A percentile compares a stretch with the other conserved stretches of the same genome.
phyloP scores from a whole-genome alignment of 2,888 invertebrate species.

The Meteorus cinctellus region DNA sequence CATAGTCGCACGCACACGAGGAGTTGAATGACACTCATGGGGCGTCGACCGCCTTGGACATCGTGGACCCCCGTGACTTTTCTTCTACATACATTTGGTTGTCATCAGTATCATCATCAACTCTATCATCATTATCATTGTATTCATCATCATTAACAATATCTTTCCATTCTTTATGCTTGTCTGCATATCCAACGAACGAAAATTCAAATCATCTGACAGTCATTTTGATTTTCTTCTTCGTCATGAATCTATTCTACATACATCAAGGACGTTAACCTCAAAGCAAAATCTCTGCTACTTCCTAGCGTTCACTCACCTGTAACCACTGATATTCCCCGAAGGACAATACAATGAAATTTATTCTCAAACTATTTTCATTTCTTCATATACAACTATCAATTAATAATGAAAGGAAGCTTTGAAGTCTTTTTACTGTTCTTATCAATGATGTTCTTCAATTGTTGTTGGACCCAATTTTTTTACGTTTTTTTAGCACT shows the following conservation, averaged over 20 bases:
- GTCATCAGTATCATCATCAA: slow-evolving; percentile 23
- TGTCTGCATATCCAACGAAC: background rate
- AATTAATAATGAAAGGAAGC: background rate
- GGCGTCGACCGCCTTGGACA: slow-evolving; percentile 69
- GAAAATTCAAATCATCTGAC: background rate
- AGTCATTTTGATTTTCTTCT: background rate
- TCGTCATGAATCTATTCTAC: background rate
- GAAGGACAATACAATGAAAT: background rate
- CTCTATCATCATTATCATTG: slow-evolving; percentile 18
- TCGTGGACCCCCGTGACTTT: slow-evolving; percentile 51
- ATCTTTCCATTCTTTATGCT: no score
- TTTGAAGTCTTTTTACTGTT: background rate
- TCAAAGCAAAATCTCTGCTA: background rate
- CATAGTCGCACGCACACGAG: slow-evolving; percentile 30
- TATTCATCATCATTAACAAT: background rate
- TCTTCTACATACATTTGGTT: slow-evolving; percentile 33
- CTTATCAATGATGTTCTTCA: background rate
- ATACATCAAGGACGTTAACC: background rate
- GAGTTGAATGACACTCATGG: slow-evolving; percentile 71
- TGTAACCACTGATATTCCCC: background rate
- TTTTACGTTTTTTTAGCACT: background rate
- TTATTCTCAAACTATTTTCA: background rate
- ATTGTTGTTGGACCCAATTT: background rate
- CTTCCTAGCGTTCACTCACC: background rate
- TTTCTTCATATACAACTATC: background rate